Conservation (phyloP, 2,888 invertebrate genomes). For the Tinea semifulvella region DNA sequence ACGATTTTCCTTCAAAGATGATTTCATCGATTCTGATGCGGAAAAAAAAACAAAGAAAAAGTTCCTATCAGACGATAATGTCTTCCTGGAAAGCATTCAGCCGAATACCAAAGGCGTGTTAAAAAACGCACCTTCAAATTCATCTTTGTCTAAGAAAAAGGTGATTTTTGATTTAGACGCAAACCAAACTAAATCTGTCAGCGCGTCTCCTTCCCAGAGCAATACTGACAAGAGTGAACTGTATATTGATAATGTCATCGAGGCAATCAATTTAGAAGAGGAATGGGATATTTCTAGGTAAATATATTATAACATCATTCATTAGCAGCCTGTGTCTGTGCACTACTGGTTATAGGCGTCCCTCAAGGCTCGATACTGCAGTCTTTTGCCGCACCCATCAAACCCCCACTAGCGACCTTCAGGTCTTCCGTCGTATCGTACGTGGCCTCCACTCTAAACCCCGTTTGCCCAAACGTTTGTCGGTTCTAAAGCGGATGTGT, state of each 20-base stretch:
- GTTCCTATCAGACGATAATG: constrained; percentile 33
- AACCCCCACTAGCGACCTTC: too few species aligned
- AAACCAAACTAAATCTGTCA: constrained; percentile 60
- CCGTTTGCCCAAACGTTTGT: too few species aligned
- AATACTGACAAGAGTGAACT: constrained; percentile 46
- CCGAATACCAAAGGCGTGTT: constrained; percentile 65
- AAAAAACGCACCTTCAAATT: constrained; percentile 64
- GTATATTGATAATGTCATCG: constrained; percentile 45
- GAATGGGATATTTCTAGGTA: constrained; percentile 67
- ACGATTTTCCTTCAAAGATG: constrained; percentile 4
- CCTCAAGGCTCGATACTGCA: too few species aligned
- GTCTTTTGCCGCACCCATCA: too few species aligned
- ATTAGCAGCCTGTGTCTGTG: too few species aligned
- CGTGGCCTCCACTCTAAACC: too few species aligned
- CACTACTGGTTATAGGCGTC: too few species aligned
- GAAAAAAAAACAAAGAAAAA: constrained; percentile 23
- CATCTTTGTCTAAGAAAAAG: constrained; percentile 68
- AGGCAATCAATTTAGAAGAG: constrained; percentile 49
- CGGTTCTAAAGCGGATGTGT: too few species aligned
- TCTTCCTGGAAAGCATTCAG: constrained; percentile 23
- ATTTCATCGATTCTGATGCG: not conserved
- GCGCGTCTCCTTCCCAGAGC: constrained; percentile 61
- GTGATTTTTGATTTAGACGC: constrained; percentile 71
- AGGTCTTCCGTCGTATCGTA: too few species aligned
- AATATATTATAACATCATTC: too few species aligned